phyloP scores from a whole-genome alignment of 2,113 vertebrate genomes.

The Erythrocercus mccallii region DNA sequence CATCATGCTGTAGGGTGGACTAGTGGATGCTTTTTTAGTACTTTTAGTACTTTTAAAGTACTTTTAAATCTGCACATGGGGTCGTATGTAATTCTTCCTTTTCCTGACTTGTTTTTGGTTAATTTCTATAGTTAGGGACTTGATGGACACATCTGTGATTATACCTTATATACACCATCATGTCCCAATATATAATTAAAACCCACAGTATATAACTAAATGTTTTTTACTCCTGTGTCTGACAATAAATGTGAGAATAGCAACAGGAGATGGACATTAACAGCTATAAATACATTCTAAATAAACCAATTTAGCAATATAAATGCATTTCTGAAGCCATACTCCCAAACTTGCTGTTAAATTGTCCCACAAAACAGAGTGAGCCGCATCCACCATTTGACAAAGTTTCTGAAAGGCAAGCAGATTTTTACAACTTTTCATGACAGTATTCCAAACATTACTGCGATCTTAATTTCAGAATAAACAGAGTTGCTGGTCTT shows the following conservation, averaged over 20 bases:
- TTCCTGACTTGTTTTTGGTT: neutral
- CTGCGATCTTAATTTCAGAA: neutral
- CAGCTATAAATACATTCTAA: neutral
- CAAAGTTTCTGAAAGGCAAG: neutral
- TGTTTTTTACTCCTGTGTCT: neutral
- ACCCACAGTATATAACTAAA: neutral
- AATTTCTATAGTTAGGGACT: neutral
- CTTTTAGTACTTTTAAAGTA: too few relatives aligned
- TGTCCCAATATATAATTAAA: neutral
- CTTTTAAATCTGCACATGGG: neutral
- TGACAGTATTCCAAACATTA: neutral
- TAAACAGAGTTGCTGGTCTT: neutral
- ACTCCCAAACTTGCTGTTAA: neutral
- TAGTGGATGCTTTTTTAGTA: neutral
- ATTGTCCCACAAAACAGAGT: neutral
- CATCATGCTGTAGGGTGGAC: fast-evolving
- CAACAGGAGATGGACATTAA: neutral
- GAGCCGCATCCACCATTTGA: neutral
- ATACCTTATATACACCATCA: neutral
- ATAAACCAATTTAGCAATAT: neutral
- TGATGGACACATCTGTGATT: neutral
- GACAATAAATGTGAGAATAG: neutral
- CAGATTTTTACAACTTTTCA: neutral
- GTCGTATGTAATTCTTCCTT: neutral
- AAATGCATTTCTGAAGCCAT: neutral